Conservation (phyloP, 1,140 invertebrate species). For the Brachionus sp. region DNA sequence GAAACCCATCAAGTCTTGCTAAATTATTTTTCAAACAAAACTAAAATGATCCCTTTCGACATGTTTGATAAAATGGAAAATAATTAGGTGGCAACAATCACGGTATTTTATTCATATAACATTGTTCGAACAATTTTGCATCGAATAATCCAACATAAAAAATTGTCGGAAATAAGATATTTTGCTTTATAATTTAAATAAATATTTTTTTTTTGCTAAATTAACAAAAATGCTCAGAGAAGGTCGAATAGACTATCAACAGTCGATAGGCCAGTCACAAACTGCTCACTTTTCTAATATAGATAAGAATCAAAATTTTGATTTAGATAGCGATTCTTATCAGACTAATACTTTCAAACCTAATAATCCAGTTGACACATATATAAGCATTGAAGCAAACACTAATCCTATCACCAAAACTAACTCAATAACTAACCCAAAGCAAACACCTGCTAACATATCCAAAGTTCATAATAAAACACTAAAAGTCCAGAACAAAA, state of each 20-base stretch:
- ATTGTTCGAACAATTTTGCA: background rate
- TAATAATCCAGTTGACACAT: background rate
- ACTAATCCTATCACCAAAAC: background rate
- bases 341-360: background rate
- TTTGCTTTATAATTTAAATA: background rate
- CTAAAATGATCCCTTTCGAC: background rate
- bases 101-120: background rate
- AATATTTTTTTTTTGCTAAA: background rate
- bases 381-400: background rate
- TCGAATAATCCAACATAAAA: background rate
- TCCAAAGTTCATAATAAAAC: background rate
- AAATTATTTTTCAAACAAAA: background rate
- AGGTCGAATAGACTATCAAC: background rate
- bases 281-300: background rate
- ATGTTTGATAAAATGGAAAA: slow-evolving; percentile 1
- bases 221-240: slow-evolving; percentile 17
- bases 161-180: background rate
- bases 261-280: background rate
- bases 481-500: background rate
- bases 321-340: background rate
- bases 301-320: background rate
- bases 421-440: background rate
- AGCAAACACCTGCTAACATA: background rate
- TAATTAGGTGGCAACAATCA: background rate
- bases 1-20: background rate